Conservation (phyloP, 2,797 vertebrate species). For the Myotis pilosus region DNA sequence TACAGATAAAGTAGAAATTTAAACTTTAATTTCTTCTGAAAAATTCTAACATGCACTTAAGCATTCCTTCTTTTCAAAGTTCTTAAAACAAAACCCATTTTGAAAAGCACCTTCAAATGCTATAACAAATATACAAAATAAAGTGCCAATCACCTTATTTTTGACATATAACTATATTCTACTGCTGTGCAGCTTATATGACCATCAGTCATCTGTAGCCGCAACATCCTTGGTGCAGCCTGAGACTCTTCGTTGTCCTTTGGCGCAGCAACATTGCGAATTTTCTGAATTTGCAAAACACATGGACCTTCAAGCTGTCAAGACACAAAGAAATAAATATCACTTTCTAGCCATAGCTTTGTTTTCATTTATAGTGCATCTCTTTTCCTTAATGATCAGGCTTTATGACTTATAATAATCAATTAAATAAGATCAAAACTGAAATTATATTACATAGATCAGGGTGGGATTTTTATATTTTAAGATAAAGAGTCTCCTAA, state of each 20-base stretch:
- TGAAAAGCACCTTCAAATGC: constrained; percentile 15
- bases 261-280: constrained; percentile 94
- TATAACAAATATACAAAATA: constrained; percentile 41
- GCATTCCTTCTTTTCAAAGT: background rate
- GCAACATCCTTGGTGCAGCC: constrained; percentile 95
- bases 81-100: background rate
- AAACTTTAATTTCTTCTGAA: constrained; percentile 41
- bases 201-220: constrained; percentile 98
- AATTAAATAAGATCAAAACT: constrained; percentile 24
- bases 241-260: constrained; percentile 98
- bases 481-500: background rate
- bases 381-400: background rate
- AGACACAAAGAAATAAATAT: constrained; percentile 73
- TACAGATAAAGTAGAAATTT: background rate
- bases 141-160: constrained; percentile 90
- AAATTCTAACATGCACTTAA: constrained; percentile 17
- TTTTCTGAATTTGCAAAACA: constrained; percentile 97
- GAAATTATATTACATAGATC: background rate
- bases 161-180: constrained; percentile 93
- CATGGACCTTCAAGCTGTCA: constrained; percentile 94
- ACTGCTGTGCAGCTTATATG: constrained; percentile 93
- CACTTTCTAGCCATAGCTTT: background rate
- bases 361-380: constrained; percentile 27
- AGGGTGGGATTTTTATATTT: background rate
- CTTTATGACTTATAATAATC: constrained; percentile 15